Conservation (phyloP, 2,888 invertebrate species). For the Prenolepis imparis region DNA sequence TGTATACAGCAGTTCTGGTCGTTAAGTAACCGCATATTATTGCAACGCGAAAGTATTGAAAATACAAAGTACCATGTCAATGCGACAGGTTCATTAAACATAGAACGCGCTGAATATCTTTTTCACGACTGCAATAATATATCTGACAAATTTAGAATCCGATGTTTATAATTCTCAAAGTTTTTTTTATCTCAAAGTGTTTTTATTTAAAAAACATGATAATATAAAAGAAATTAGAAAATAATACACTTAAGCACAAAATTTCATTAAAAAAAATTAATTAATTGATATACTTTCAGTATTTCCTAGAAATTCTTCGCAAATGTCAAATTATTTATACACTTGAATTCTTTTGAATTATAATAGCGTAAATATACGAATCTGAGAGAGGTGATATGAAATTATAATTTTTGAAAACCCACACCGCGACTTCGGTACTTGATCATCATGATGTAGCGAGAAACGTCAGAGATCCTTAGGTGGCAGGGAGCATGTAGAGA, state of each 20-base stretch:
- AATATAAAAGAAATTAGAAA: not conserved
- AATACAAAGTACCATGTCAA: conserved; percentile 37
- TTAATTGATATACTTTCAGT: not conserved
- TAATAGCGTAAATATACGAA: not conserved
- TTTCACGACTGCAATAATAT: conserved; percentile 11
- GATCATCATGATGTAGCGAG: conserved; percentile 31
- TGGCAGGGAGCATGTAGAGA: conserved; percentile 58
- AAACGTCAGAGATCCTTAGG: conserved; percentile 48
- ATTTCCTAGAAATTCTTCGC: not conserved
- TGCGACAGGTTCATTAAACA: conserved; percentile 50
- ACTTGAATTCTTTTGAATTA: not conserved
- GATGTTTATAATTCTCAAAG: not conserved
- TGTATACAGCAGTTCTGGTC: conserved; percentile 43
- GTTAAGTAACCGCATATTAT: conserved; percentile 46
- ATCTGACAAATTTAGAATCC: not conserved
- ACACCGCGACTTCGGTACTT: conserved; percentile 11
- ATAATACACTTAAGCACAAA: no score
- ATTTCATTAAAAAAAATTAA: not conserved
- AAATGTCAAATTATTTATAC: not conserved
- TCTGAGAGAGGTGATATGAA: conserved; percentile 5
- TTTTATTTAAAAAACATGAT: not conserved
- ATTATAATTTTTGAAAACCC: not conserved
- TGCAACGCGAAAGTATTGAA: conserved; percentile 40
- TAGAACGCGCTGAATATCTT: not conserved
- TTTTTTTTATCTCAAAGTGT: not conserved